Evolutionary conservation across 2,888 invertebrate genomes (phyloP).

Genomic region (Cyrtodaria siliqua): DNA sequence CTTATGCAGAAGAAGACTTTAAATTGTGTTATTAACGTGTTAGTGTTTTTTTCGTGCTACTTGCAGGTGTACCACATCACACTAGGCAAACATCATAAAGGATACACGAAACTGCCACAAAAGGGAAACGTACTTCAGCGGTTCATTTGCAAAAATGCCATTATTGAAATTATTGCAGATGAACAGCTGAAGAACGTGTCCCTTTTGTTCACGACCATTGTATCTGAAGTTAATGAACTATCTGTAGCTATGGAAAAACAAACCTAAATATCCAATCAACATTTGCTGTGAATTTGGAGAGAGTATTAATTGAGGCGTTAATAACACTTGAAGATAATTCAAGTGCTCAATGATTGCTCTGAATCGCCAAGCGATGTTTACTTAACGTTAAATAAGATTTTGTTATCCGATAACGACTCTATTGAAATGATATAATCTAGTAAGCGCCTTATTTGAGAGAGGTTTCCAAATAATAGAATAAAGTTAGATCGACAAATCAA

Average conservation of each 20-base stretch:
- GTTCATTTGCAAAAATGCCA: too few relatives aligned
- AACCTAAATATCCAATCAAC: slow-evolving; percentile 26
- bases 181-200: too few relatives aligned
- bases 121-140: too few relatives aligned
- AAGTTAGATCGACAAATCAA: slow-evolving; percentile 24
- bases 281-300: slow-evolving; percentile 15
- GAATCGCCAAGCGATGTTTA: slow-evolving; percentile 33
- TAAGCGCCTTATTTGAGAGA: slow-evolving; percentile 26
- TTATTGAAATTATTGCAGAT: too few relatives aligned
- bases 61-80: too few relatives aligned
- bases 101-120: too few relatives aligned
- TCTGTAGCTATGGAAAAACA: not conserved
- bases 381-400: slow-evolving; percentile 35
- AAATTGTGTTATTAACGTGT: too few relatives aligned
- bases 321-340: slow-evolving; percentile 41
- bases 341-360: slow-evolving; percentile 36
- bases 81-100: too few relatives aligned
- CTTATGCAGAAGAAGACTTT: too few relatives aligned
- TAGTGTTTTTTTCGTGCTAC: too few relatives aligned
- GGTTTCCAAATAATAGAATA: slow-evolving; percentile 40
- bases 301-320: slow-evolving; percentile 39
- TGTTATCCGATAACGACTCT: slow-evolving; percentile 20
- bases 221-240: too few relatives aligned
- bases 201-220: too few relatives aligned
- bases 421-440: slow-evolving; percentile 39